Evolutionary conservation across 2,113 vertebrate species (phyloP).

Genomic region (Menura novaehollandiae): DNA sequence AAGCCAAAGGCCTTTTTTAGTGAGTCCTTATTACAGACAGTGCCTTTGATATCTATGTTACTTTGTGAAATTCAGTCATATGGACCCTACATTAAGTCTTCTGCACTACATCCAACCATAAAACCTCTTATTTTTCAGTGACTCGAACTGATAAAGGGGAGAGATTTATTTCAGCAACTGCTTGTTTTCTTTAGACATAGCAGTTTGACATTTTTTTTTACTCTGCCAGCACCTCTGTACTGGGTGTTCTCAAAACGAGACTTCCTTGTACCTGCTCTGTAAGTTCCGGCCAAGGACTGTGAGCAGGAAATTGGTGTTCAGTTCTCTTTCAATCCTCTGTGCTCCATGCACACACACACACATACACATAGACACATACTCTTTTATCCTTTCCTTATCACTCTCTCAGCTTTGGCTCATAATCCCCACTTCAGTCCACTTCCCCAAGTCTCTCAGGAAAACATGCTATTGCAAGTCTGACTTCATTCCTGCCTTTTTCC

Average conservation of each 20-base stretch:
- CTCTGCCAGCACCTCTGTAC: background rate
- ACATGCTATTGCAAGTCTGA: conserved; percentile 12
- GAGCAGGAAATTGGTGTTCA: background rate
- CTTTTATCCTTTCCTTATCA: conserved; percentile 46
- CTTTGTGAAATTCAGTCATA: background rate
- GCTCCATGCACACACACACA: background rate
- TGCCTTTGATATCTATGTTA: background rate
- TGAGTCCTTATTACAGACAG: background rate
- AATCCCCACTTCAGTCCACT: conserved; percentile 63
- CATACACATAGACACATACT: background rate
- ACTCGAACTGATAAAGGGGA: background rate
- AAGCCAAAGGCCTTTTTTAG: background rate
- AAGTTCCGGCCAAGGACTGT: background rate
- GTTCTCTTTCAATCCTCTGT: background rate
- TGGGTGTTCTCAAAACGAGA: background rate
- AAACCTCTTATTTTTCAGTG: background rate
- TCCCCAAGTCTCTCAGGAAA: conserved; percentile 45
- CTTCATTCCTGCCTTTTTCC: background rate
- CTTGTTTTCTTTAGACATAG: background rate
- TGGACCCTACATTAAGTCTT: background rate
- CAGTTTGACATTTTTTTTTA: background rate
- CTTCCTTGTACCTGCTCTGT: background rate
- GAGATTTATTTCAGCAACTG: background rate
- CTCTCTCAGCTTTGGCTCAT: conserved; percentile 48
- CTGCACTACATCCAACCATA: background rate